Conservation (phyloP, 2,797 vertebrate species). For the Spondyliosoma cantharus region DNA sequence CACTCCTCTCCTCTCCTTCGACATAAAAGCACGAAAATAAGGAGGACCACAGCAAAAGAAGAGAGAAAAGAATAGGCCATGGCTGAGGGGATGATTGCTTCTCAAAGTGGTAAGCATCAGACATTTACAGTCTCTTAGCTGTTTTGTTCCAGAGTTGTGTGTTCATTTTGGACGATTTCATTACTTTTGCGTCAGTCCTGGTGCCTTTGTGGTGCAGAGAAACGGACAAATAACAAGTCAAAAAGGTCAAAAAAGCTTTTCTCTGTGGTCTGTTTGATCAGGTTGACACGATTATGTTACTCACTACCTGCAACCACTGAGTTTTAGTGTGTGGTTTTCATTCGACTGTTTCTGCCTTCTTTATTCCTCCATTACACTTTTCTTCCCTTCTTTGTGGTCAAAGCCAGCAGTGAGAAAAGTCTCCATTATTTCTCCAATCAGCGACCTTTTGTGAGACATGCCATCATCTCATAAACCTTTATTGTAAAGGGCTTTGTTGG, state of each 20-base stretch:
- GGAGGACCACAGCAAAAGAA: constrained; percentile 55
- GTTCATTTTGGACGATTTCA: constrained; percentile 52
- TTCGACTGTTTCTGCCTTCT: neutral
- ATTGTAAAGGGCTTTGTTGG: neutral
- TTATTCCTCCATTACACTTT: neutral
- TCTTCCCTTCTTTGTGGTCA: neutral
- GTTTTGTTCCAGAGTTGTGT: constrained; percentile 43
- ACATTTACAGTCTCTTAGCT: constrained; percentile 52
- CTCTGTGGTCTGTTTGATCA: constrained; percentile 13
- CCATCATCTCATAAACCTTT: neutral
- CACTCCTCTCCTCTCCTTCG: constrained; percentile 47
- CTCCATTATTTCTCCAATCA: neutral
- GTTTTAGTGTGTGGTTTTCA: neutral
- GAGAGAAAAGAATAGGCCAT: constrained; percentile 72
- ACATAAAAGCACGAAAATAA: constrained; percentile 68
- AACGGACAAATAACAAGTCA: constrained; percentile 34
- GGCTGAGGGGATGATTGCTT: constrained; percentile 84
- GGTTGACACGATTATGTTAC: constrained; percentile 22
- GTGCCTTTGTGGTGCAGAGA: constrained; percentile 16
- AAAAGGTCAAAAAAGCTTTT: neutral
- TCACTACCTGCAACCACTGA: neutral
- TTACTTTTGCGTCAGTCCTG: constrained; percentile 33
- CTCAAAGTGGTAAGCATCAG: constrained; percentile 83
- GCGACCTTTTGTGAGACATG: neutral
- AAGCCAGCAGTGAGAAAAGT: neutral